Evolutionary conservation across 2,888 invertebrate species (phyloP).

Genomic region (Bembecia ichneumoniformis): DNA sequence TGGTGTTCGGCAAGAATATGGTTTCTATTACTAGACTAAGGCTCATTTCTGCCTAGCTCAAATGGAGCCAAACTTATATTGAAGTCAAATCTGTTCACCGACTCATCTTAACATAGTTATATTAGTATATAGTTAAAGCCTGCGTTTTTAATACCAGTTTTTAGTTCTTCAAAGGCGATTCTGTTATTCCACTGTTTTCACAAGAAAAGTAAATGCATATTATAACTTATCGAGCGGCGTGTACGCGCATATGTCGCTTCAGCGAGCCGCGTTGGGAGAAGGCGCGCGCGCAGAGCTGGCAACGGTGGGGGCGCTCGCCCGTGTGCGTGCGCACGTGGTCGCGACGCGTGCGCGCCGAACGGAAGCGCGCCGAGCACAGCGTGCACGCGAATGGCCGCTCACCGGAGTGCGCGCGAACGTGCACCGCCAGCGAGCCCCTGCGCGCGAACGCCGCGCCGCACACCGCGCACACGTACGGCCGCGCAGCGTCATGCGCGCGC

Average conservation of each 20-base stretch:
- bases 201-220: no score
- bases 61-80: no score
- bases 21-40: no score
- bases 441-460: slow-evolving; percentile 49
- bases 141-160: no score
- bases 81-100: no score
- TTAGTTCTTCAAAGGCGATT: no score
- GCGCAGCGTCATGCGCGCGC: slow-evolving; percentile 50
- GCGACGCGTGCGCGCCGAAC: slow-evolving; percentile 20
- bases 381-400: slow-evolving; percentile 47
- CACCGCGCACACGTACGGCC: slow-evolving; percentile 48
- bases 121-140: no score
- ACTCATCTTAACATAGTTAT: no score
- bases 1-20: no score
- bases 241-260: slow-evolving; percentile 59
- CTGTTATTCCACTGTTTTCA: no score
- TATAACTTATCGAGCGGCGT: slow-evolving; percentile 10
- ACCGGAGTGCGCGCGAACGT: slow-evolving; percentile 58
- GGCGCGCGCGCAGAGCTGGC: slow-evolving; percentile 45
- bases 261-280: slow-evolving; percentile 58
- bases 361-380: slow-evolving; percentile 47
- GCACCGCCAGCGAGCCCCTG: slow-evolving; percentile 39
- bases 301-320: slow-evolving; percentile 56
- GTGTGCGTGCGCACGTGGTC: slow-evolving; percentile 59
- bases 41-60: no score